Percentiles rank a stretch among this genome's conserved stretches.
Evolutionary conservation across 2,113 vertebrate species (phyloP).

Genomic region (Gallinago jamesoni): DNA sequence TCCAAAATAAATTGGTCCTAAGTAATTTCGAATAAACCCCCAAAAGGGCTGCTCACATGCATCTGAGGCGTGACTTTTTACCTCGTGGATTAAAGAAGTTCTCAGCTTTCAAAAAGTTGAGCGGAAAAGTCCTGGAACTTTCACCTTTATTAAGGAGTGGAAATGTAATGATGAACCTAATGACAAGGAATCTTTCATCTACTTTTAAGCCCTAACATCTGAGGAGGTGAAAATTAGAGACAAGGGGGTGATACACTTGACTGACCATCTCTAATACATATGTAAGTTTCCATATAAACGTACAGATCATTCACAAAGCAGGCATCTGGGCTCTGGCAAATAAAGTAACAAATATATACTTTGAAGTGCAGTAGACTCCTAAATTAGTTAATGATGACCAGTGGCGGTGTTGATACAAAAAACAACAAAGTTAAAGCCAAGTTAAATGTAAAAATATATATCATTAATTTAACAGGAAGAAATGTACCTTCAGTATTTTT

Average conservation of each 20-base stretch:
- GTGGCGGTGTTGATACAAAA: not conserved
- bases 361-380: not conserved
- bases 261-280: not conserved
- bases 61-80: rapidly evolving
- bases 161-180: not conserved
- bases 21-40: too few relatives aligned
- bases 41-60: rapidly evolving
- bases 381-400: rapidly evolving
- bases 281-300: not conserved
- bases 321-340: not conserved
- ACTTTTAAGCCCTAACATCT: too few relatives aligned
- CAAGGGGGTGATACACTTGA: not conserved
- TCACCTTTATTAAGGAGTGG: not conserved
- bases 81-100: not conserved
- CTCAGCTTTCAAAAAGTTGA: not conserved
- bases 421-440: not conserved
- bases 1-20: rapidly evolving
- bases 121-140: not conserved
- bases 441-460: not conserved
- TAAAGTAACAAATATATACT: not conserved
- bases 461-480: not conserved
- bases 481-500: not conserved
- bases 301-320: not conserved
- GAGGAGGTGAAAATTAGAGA: not conserved
- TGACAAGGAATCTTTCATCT: not conserved